Conservation (phyloP, 2,888 invertebrate genomes). For the Eupsilia transversa region DNA sequence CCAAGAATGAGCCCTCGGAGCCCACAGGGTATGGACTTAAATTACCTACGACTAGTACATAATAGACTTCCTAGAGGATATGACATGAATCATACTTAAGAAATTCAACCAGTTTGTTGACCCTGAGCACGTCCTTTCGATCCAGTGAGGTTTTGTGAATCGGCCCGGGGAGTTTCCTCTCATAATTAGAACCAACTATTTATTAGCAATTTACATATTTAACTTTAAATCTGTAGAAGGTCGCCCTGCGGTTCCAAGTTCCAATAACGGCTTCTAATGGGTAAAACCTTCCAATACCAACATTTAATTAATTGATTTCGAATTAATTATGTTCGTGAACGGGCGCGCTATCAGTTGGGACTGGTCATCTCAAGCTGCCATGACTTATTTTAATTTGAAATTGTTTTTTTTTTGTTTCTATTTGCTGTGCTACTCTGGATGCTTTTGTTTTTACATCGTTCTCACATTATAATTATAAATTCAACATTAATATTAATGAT, state of each 20-base stretch:
- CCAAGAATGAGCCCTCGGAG: too few relatives aligned
- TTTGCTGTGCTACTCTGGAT: too few relatives aligned
- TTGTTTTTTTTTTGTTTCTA: too few relatives aligned
- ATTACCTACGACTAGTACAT: not conserved
- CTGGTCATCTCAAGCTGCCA: too few relatives aligned
- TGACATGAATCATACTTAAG: not conserved
- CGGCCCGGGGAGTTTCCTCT: not conserved
- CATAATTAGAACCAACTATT: not conserved
- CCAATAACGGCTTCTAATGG: not conserved
- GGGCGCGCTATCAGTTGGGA: too few relatives aligned
- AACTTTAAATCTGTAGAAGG: not conserved
- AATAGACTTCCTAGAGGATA: not conserved
- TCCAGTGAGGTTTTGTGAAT: not conserved
- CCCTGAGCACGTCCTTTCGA: not conserved
- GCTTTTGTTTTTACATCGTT: too few relatives aligned
- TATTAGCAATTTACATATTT: not conserved
- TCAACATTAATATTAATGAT: too few relatives aligned
- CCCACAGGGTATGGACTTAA: too few relatives aligned
- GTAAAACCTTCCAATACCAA: not conserved
- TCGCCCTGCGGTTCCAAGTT: not conserved
- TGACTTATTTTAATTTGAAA: too few relatives aligned
- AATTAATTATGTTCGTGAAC: too few relatives aligned
- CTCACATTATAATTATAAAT: too few relatives aligned
- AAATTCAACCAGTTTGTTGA: not conserved
- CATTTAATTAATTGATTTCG: not conserved